Conservation (phyloP, 2,797 vertebrate species). For the Hydrophis major region DNA sequence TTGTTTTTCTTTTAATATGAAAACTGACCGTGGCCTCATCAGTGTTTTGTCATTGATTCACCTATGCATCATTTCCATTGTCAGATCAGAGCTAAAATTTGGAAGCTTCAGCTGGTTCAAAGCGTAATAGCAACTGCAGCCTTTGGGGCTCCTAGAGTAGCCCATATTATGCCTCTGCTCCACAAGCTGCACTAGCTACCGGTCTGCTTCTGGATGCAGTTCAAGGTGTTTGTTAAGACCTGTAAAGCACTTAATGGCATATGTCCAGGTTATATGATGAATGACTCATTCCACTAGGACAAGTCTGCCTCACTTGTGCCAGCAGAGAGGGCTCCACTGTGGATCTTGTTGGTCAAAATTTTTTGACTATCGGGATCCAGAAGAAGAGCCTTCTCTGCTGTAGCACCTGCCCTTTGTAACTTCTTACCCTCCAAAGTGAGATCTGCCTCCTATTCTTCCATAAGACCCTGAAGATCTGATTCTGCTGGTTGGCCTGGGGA, state of each 20-base stretch:
- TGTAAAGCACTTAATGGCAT: not conserved
- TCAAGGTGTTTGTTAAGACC: not conserved
- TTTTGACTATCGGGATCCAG: not conserved
- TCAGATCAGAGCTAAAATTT: not conserved
- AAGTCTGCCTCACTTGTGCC: not conserved
- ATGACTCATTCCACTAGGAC: not conserved
- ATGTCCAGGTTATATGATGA: not conserved
- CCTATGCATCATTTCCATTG: not conserved
- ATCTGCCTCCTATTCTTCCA: not conserved
- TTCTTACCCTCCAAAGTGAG: not conserved
- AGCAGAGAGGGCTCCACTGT: not conserved
- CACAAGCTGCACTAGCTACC: not conserved
- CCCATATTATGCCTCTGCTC: not conserved
- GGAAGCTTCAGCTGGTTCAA: not conserved
- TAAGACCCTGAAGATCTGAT: not conserved
- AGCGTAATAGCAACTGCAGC: not conserved
- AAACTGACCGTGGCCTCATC: not conserved
- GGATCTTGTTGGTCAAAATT: not conserved
- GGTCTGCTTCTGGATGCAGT: not conserved
- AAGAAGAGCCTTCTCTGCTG: no score
- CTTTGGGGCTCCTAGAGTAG: not conserved
- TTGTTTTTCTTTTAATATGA: not conserved
- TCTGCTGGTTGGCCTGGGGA: not conserved
- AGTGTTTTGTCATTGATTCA: not conserved
- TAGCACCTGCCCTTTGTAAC: not conserved